Percentiles rank a stretch among this genome's conserved stretches.
These are phyloP conservation scores for Conopomorpha cramerella DNA, from an alignment of 1,140 invertebrate species.

Conservation along the genomic window DNA sequence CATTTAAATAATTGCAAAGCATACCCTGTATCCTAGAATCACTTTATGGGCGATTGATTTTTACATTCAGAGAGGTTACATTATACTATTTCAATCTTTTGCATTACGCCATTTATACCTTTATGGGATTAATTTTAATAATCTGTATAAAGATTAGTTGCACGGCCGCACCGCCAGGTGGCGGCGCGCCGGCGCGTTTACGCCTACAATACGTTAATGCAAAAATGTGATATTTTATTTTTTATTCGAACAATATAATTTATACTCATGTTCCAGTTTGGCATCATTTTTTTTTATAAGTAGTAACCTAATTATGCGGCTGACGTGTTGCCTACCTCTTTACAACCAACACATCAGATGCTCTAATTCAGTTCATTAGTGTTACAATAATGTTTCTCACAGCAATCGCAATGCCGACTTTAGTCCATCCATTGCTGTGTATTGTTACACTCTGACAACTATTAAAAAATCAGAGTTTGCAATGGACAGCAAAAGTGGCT, in stretches of 20 bases:
- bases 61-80: slow-evolving; percentile 50
- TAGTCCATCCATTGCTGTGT: too few relatives aligned
- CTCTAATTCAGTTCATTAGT: too few relatives aligned
- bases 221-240: slow-evolving; percentile 49
- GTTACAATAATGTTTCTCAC: too few relatives aligned
- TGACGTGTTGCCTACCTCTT: too few relatives aligned
- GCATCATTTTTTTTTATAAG: slow-evolving; percentile 53
- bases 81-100: slow-evolving; percentile 49
- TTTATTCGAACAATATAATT: slow-evolving; percentile 49
- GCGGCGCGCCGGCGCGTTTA: slow-evolving; percentile 23
- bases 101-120: slow-evolving; percentile 44
- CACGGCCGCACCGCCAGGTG: slow-evolving; percentile 16
- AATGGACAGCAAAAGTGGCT: too few relatives aligned
- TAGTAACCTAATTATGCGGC: slow-evolving; percentile 25
- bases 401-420: too few relatives aligned
- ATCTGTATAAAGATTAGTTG: slow-evolving; percentile 50
- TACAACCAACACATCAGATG: too few relatives aligned
- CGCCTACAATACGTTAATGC: slow-evolving; percentile 45
- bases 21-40: slow-evolving; percentile 74
- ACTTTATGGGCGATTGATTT: slow-evolving; percentile 65
- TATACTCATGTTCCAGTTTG: slow-evolving; percentile 54
- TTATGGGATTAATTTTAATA: slow-evolving; percentile 39
- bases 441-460: too few relatives aligned
- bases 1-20: slow-evolving; percentile 73
- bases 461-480: too few relatives aligned